Conservation (phyloP, 2,888 invertebrate genomes). For the Ochlodes sylvanus region DNA sequence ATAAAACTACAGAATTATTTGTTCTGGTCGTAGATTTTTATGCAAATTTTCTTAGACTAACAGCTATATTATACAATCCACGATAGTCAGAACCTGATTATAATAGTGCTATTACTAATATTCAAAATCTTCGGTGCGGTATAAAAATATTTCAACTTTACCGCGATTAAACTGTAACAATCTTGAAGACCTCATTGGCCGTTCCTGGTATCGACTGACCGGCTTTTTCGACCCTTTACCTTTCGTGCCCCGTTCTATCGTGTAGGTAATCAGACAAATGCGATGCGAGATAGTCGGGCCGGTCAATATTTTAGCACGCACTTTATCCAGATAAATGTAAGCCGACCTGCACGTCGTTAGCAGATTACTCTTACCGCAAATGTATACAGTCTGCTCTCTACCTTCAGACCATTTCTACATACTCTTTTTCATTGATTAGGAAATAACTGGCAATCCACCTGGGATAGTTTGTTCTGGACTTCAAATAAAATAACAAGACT, state of each 20-base stretch:
- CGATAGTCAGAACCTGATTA: no score
- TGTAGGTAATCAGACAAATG: conserved; percentile 78
- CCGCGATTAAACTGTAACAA: conserved; percentile 2
- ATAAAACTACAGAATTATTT: no score
- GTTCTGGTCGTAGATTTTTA: no score
- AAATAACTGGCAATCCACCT: not conserved
- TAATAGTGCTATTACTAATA: no score
- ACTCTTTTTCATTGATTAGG: not conserved
- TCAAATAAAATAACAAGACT: not conserved
- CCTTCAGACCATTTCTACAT: not conserved
- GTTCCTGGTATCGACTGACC: conserved; percentile 32
- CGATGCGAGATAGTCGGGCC: conserved; percentile 68
- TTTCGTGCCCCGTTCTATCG: conserved; percentile 50
- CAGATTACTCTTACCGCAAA: conserved; percentile 39
- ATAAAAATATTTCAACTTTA: no score
- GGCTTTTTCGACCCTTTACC: conserved; percentile 56
- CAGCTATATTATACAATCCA: no score
- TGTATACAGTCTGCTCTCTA: not conserved
- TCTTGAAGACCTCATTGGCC: conserved; percentile 30
- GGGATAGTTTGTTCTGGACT: not conserved
- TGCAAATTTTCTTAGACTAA: no score
- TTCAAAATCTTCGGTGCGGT: no score
- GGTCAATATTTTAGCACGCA: conserved; percentile 80
- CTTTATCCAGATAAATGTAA: conserved; percentile 77
- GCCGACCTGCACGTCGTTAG: conserved; percentile 63